These are phyloP conservation scores for Redunca redunca DNA, from an alignment of 2,113 vertebrate genomes.

Conservation along the genomic window DNA sequence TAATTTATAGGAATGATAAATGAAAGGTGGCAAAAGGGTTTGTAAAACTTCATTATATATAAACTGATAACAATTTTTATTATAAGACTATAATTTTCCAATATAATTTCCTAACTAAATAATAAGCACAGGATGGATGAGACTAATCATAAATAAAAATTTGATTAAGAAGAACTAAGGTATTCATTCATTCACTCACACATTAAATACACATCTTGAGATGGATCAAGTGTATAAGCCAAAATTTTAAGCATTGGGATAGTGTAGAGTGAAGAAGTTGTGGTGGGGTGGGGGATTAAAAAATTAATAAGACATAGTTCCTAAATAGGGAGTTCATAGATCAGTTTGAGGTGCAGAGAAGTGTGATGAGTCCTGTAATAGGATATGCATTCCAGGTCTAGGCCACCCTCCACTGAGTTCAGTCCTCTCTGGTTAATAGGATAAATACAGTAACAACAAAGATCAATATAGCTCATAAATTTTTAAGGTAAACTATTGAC, in stretches of 20 bases:
- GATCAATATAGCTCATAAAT: not conserved
- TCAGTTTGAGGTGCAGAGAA: not conserved
- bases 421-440: not conserved
- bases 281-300: fast-evolving
- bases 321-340: not conserved
- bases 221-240: not conserved
- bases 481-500: not conserved
- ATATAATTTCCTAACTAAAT: not conserved
- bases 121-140: not conserved
- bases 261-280: not conserved
- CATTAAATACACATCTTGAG: not conserved
- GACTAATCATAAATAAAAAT: not conserved
- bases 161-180: not conserved
- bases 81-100: not conserved
- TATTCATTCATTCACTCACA: not conserved
- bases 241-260: not conserved
- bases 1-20: not conserved
- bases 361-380: not conserved
- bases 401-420: not conserved
- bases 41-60: not conserved
- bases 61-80: not conserved
- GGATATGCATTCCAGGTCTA: not conserved
- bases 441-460: not conserved
- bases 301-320: not conserved
- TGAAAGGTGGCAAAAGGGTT: not conserved